A percentile compares a stretch with the other conserved stretches of the same genome.
phyloP scores from a whole-genome alignment of 2,113 vertebrate genomes.

The Myodes glareolus region DNA sequence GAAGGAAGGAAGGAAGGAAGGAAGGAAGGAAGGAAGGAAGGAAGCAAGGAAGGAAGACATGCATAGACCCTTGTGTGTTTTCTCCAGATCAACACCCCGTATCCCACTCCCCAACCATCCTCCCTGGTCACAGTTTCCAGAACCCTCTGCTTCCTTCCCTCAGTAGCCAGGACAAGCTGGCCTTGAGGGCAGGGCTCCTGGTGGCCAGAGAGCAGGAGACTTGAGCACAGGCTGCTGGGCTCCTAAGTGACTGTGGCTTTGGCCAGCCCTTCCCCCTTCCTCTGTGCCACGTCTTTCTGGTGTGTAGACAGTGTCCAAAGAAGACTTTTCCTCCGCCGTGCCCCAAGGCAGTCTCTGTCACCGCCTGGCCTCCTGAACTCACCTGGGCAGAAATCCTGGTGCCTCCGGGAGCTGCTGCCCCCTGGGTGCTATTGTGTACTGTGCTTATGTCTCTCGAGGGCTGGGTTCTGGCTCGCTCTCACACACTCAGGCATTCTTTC shows the following conservation, averaged over 20 bases:
- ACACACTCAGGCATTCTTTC: not conserved
- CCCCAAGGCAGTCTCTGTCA: not conserved
- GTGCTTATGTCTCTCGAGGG: not conserved
- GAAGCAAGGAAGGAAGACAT: not conserved
- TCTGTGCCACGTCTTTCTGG: not conserved
- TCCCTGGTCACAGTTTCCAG: not conserved
- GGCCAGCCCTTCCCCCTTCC: not conserved
- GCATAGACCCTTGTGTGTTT: not conserved
- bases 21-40: no score
- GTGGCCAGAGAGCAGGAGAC: not conserved
- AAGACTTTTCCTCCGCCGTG: no score
- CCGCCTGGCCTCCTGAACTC: not conserved
- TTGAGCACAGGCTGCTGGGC: not conserved
- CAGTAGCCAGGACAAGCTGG: not conserved
- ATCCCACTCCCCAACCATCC: not conserved
- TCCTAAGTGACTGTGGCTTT: not conserved
- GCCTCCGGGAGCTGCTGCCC: not conserved
- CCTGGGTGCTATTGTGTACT: no score
- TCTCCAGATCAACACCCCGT: not conserved
- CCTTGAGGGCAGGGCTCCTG: fast-evolving
- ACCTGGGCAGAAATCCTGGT: not conserved
- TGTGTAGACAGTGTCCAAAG: not conserved
- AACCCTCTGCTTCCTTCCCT: not conserved
- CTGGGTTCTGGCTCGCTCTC: not conserved
- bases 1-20: not conserved